Base-by-base conservation (phyloP, 2,797 vertebrate genomes). In the Ficedula albicollis region DNA sequence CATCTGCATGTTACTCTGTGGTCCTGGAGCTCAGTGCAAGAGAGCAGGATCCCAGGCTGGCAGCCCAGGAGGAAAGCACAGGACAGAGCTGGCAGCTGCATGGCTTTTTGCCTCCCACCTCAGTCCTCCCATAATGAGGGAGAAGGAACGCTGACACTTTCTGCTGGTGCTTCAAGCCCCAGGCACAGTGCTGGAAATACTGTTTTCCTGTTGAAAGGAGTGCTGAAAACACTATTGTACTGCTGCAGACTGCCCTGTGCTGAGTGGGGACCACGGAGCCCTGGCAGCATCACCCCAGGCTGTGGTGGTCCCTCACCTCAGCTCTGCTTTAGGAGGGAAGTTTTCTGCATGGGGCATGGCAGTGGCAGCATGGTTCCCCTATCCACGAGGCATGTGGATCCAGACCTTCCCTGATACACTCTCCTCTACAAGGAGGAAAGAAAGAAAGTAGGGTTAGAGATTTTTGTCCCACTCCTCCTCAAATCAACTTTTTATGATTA, bases 201-300 rank as follows among this genome's bases (percentile, higher is more conserved):
- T 30, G 32, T 14, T 52, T 21, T 64, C 32, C 49, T 38, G 55
- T 30, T 23, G 51, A 20, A 54, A 54, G 29, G 7, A 32, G 51
- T 32, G 51, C 18, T 54, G 29, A 54, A 54, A 32, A 32, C 51
- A 54, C 54, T 32, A 32, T 20, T 54, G 23, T 43, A 30, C 49
- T 3, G 4, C 48, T 77, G 66, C 48, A 80, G 36, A 10, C 17
- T 0, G 13, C 44, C 36, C 64, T 30, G 7, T 13, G 60, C 29
- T 2, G 4, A 48, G 36, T 0, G 1, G 66, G 75, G 32, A 27
- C 21, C 10, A 0, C 0, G 2, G 23, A 56, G 58, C 29, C 17
- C 44, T 4, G 2, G 41, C 11, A 78, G 30, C 62, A 58, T 39
- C 41, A 6, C 54, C 34, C 0, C 0, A 4, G 77, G 38, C 34